Percentiles rank a stretch among this genome's conserved stretches.
phyloP scores from a whole-genome alignment of 2,797 vertebrate genomes.

The Galago senegalensis region DNA sequence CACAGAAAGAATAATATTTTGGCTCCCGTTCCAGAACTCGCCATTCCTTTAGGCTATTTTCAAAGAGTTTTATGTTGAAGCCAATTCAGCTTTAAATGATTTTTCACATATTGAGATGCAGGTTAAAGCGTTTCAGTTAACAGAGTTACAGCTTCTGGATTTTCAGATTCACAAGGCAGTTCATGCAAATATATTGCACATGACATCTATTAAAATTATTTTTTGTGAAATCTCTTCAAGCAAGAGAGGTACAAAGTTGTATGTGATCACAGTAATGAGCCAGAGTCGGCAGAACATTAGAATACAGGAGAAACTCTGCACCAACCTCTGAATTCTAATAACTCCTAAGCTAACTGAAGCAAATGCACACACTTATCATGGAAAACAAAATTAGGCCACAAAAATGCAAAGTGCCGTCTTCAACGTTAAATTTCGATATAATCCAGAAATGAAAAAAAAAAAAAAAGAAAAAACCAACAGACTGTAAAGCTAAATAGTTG shows the following conservation, averaged over 20 bases:
- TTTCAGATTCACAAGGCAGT: conserved; percentile 43
- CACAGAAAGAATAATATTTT: neutral
- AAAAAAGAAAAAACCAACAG: neutral
- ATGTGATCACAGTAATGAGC: neutral
- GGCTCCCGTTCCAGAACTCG: neutral
- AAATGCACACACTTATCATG: conserved; percentile 49
- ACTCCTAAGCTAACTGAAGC: conserved; percentile 54
- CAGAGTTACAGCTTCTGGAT: conserved; percentile 56
- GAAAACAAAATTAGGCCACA: conserved; percentile 51
- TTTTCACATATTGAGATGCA: conserved; percentile 52
- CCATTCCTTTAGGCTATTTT: conserved; percentile 37
- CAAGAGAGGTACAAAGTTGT: conserved; percentile 33
- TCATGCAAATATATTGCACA: conserved; percentile 48
- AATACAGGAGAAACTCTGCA: conserved; percentile 12
- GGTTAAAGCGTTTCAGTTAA: conserved; percentile 57
- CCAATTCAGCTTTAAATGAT: conserved; percentile 46
- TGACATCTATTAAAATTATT: conserved; percentile 69
- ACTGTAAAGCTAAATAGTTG: neutral
- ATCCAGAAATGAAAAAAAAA: neutral
- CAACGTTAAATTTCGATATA: conserved; percentile 60
- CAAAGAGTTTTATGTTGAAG: conserved; percentile 48
- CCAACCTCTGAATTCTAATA: conserved; percentile 54
- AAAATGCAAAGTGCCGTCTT: conserved; percentile 56
- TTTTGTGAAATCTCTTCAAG: conserved; percentile 67
- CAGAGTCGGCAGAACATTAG: neutral